Conservation (phyloP, 2,797 vertebrate species). For the Nasua narica region DNA sequence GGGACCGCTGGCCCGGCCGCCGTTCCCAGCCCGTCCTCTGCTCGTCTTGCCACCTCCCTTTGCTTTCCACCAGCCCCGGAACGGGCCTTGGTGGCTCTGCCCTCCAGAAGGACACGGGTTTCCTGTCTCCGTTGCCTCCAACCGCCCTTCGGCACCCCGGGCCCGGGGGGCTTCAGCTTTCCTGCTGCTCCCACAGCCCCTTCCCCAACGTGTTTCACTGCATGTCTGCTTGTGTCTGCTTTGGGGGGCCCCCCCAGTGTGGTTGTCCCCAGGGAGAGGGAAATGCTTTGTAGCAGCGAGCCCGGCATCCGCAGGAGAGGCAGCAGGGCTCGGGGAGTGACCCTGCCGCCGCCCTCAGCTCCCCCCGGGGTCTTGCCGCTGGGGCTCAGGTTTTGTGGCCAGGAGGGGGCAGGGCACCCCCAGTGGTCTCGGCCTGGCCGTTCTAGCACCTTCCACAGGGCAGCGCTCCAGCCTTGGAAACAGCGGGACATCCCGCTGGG, state of each 20-base stretch:
- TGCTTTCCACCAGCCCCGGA: not conserved
- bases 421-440: not conserved
- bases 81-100: not conserved
- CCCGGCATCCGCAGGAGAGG: not conserved
- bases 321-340: not conserved
- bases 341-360: not conserved
- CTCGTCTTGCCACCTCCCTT: not conserved
- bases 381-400: not conserved
- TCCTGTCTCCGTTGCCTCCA: not conserved
- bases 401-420: not conserved
- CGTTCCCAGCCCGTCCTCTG: not conserved
- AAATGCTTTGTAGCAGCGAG: not conserved
- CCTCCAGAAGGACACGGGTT: not conserved
- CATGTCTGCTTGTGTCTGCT: not conserved
- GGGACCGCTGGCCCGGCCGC: not conserved
- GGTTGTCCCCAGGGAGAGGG: not conserved
- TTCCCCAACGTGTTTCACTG: not conserved
- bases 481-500: accelerated
- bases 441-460: not conserved
- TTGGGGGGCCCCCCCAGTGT: not conserved
- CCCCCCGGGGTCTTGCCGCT: not conserved
- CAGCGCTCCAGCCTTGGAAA: not conserved
- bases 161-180: not conserved
- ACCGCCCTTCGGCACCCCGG: not conserved
- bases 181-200: not conserved